phyloP scores from a whole-genome alignment of 2,797 vertebrate species.

The Anguilla anguilla region DNA sequence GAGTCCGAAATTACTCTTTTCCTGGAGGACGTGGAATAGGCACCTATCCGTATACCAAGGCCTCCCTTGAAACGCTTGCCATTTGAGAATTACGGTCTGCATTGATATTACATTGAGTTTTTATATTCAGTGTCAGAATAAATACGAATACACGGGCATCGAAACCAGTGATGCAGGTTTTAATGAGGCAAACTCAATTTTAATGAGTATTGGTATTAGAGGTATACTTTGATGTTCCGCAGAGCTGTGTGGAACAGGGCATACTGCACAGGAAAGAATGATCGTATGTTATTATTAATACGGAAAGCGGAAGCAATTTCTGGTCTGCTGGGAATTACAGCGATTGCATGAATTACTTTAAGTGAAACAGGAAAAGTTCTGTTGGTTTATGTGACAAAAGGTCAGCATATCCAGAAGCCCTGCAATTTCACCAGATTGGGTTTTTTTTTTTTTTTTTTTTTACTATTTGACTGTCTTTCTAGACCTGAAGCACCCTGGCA shows the following conservation, averaged over 20 bases:
- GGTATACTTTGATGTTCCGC: background rate
- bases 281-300: slow-evolving; percentile 18
- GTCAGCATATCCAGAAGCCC: background rate
- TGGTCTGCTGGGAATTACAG: background rate
- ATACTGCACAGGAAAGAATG: slow-evolving; percentile 6
- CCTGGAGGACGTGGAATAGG: background rate
- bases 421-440: background rate
- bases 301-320: slow-evolving; percentile 26
- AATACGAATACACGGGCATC: too few species aligned
- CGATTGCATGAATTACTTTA: slow-evolving; percentile 17
- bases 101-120: too few species aligned
- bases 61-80: background rate
- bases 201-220: background rate
- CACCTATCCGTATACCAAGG: background rate
- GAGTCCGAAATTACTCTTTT: background rate
- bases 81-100: background rate
- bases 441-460: too few species aligned
- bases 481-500: background rate
- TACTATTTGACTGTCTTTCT: background rate
- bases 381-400: background rate
- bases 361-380: slow-evolving; percentile 11
- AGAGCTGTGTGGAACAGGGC: background rate
- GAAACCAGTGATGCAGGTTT: too few species aligned
- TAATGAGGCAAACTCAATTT: background rate
- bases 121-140: too few species aligned